Evolutionary conservation across 2,113 vertebrate genomes (phyloP).

Genomic region (Acrocephalus kingi): DNA sequence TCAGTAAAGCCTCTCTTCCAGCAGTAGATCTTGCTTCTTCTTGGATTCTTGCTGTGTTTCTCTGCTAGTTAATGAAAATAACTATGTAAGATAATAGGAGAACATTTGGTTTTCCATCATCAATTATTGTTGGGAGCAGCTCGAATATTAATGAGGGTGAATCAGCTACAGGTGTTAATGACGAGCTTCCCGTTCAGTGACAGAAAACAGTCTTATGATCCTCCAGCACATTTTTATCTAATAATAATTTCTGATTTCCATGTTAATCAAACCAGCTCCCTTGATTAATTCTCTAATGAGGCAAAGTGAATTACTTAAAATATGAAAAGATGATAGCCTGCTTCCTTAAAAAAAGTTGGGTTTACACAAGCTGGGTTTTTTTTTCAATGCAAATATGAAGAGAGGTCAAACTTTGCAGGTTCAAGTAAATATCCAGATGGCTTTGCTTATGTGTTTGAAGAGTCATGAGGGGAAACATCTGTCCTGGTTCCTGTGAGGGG

Average conservation of each 20-base stretch:
- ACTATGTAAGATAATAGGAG: not conserved
- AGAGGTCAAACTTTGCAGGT: slow-evolving; percentile 10
- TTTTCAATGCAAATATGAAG: not conserved
- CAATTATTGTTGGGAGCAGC: not conserved
- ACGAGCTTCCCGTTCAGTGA: not conserved
- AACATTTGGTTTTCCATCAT: not conserved
- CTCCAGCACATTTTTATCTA: slow-evolving; percentile 11
- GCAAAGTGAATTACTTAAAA: not conserved
- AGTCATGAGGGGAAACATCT: slow-evolving; percentile 56
- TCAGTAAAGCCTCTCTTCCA: not conserved
- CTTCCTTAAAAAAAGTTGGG: not conserved
- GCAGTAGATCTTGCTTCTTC: not conserved
- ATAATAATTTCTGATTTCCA: slow-evolving; percentile 45
- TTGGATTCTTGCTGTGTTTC: not conserved
- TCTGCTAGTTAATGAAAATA: not conserved
- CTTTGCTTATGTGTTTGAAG: slow-evolving; percentile 26
- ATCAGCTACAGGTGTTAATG: slow-evolving; percentile 29
- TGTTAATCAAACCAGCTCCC: slow-evolving; percentile 26
- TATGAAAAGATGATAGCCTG: not conserved
- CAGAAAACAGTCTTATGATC: not conserved
- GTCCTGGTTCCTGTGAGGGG: slow-evolving; percentile 25
- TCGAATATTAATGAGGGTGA: not conserved
- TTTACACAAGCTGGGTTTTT: not conserved
- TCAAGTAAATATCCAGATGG: slow-evolving; percentile 51
- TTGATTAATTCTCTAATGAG: slow-evolving; percentile 28